A percentile compares a stretch with the other conserved stretches of the same genome.
Evolutionary conservation across 2,888 invertebrate species (phyloP).

Genomic region (Apantesis nais): DNA sequence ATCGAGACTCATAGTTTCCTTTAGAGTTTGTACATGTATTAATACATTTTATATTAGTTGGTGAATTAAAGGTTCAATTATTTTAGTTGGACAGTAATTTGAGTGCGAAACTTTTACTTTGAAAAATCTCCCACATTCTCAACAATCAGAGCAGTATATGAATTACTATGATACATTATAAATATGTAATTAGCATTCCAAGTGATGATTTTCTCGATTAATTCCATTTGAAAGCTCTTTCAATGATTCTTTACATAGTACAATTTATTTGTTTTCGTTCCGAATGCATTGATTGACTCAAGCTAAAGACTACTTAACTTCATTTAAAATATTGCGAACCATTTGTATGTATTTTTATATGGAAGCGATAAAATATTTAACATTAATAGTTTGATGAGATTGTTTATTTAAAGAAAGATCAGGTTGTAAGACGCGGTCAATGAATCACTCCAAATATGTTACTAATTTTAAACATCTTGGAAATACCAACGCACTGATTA

Average conservation of each 20-base stretch:
- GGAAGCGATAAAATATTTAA: slow-evolving; percentile 29
- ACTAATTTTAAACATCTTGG: slow-evolving; percentile 37
- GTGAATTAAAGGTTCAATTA: background rate
- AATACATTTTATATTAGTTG: background rate
- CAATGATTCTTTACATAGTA: slow-evolving; percentile 20
- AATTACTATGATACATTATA: slow-evolving; percentile 24
- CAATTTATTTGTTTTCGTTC: slow-evolving; percentile 31
- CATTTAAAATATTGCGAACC: slow-evolving; percentile 28
- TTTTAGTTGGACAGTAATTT: background rate
- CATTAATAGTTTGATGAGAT: slow-evolving; percentile 46
- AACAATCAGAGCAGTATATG: background rate
- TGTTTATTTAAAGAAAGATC: slow-evolving; percentile 34
- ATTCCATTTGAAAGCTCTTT: slow-evolving; percentile 26
- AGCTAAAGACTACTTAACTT: slow-evolving; percentile 28
- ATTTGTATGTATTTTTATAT: slow-evolving; percentile 33
- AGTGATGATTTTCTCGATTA: slow-evolving; percentile 29
- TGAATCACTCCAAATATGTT: slow-evolving; percentile 40
- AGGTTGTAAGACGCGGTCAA: slow-evolving; percentile 47
- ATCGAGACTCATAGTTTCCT: too few relatives aligned
- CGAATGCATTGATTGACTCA: slow-evolving; percentile 30
- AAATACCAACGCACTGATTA: slow-evolving; percentile 26
- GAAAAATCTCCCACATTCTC: background rate
- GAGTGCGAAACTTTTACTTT: background rate
- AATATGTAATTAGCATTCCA: slow-evolving; percentile 25
- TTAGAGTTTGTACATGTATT: too few relatives aligned